Conservation (phyloP, 2,797 vertebrate species). For the Pseudochromis fuscus region DNA sequence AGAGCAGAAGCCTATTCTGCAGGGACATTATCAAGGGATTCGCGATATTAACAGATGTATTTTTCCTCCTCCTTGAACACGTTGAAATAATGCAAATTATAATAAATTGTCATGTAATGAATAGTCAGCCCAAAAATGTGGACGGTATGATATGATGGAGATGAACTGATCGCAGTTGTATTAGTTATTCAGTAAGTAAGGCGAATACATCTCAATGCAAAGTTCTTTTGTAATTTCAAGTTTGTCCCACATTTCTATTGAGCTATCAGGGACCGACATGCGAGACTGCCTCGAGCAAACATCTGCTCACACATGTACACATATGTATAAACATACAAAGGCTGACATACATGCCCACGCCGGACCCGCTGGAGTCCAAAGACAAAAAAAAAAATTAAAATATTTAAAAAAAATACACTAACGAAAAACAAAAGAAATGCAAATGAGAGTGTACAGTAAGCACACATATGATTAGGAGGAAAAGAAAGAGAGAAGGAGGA, state of each 20-base stretch:
- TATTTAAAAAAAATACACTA: neutral
- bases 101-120: slow-evolving; percentile 82
- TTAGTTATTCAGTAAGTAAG: slow-evolving; percentile 67
- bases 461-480: slow-evolving; percentile 46
- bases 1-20: slow-evolving; percentile 66
- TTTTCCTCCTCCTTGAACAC: slow-evolving; percentile 83
- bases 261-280: slow-evolving; percentile 79
- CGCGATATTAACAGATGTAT: slow-evolving; percentile 81
- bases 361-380: slow-evolving; percentile 47
- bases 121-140: slow-evolving; percentile 70
- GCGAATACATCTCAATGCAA: slow-evolving; percentile 65
- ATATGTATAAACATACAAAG: slow-evolving; percentile 86
- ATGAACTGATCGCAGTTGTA: slow-evolving; percentile 59
- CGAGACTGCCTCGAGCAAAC: slow-evolving; percentile 80
- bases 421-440: slow-evolving; percentile 3
- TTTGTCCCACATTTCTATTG: slow-evolving; percentile 80
- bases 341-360: slow-evolving; percentile 70
- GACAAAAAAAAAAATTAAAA: slow-evolving; percentile 29
- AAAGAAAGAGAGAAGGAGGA: slow-evolving; percentile 44
- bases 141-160: slow-evolving; percentile 64
- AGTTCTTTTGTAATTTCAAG: slow-evolving; percentile 81
- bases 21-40: slow-evolving; percentile 75
- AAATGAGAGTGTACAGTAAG: slow-evolving; percentile 40
- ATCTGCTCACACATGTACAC: slow-evolving; percentile 83
- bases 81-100: slow-evolving; percentile 81